Percentiles rank a stretch among this genome's conserved stretches.
Evolutionary conservation across 2,113 vertebrate species (phyloP).

Genomic region (Podarcis muralis): DNA sequence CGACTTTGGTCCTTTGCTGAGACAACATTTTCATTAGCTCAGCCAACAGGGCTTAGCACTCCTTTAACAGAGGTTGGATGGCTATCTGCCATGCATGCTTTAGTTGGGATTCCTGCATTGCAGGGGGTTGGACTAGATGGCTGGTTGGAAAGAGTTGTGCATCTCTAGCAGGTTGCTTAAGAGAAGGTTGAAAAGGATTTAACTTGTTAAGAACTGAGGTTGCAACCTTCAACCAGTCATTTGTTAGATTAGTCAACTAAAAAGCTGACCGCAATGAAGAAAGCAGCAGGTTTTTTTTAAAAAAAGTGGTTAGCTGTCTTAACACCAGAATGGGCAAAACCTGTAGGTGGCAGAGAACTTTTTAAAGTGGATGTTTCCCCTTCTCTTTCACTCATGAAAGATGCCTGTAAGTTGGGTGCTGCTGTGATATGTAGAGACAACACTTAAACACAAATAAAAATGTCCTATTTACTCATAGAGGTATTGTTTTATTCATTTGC

Average conservation of each 20-base stretch:
- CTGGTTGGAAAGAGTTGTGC: background rate
- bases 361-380: background rate
- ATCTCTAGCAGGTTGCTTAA: background rate
- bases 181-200: background rate
- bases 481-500: background rate
- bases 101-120: no score
- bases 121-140: no score
- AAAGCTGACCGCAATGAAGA: background rate
- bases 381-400: no score
- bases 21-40: no score
- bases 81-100: no score
- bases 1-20: no score
- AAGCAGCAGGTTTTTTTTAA: background rate
- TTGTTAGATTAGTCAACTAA: background rate
- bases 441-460: background rate
- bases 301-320: no score
- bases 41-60: background rate
- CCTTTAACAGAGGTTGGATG: no score
- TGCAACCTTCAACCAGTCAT: background rate
- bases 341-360: background rate
- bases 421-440: background rate
- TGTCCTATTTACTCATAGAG: background rate
- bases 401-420: background rate
- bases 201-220: background rate
- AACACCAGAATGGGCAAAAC: background rate